phyloP scores from a whole-genome alignment of 2,888 invertebrate species.

The Clitarchus hookeri region DNA sequence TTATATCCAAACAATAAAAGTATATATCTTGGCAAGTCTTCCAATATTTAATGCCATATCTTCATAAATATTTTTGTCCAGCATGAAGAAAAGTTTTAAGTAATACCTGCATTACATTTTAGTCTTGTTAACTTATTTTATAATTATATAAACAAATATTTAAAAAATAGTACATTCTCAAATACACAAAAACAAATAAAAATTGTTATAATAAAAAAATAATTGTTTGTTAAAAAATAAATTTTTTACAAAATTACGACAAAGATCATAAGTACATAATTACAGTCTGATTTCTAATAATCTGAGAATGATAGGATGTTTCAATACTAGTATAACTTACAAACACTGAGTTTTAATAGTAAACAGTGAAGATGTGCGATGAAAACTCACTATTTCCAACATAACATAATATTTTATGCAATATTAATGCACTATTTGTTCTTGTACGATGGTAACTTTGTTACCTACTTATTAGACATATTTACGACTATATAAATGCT shows the following conservation, averaged over 20 bases:
- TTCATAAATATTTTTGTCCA: neutral
- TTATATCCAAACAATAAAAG: neutral
- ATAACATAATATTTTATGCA: neutral
- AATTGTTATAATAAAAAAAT: neutral
- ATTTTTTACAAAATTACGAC: neutral
- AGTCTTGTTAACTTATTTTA: constrained; percentile 17
- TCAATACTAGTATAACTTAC: neutral
- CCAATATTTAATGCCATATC: constrained; percentile 3
- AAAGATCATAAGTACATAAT: neutral
- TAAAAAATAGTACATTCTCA: neutral
- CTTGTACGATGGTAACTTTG: constrained; percentile 1
- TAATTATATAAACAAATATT: constrained; percentile 2
- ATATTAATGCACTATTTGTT: neutral
- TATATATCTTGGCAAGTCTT: neutral
- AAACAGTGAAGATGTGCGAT: neutral
- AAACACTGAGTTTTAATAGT: neutral
- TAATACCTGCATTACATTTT: constrained; percentile 19
- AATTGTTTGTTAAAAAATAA: neutral
- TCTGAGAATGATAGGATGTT: neutral
- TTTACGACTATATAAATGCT: neutral
- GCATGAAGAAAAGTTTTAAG: constrained; percentile 2
- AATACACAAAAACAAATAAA: neutral
- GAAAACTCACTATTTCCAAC: neutral
- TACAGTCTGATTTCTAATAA: neutral
- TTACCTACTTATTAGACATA: neutral